Evolutionary conservation across 2,888 invertebrate species (phyloP).

Genomic region (Aleiodes alternator): DNA sequence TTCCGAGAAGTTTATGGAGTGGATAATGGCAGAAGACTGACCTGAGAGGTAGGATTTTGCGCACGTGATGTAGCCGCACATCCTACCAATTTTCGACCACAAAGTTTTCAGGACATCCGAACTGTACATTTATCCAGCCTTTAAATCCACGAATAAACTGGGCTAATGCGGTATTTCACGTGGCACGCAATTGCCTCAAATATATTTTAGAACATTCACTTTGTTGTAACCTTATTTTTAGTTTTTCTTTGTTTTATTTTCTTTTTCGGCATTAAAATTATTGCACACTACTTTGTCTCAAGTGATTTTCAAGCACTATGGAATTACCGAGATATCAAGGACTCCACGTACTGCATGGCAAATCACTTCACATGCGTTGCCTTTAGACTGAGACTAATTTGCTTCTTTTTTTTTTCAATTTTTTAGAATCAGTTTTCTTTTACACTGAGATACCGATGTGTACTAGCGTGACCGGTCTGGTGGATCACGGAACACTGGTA

Average conservation of each 20-base stretch:
- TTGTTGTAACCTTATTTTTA: background rate
- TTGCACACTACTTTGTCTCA: background rate
- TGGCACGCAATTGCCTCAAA: slow-evolving; percentile 4
- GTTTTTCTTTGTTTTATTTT: background rate
- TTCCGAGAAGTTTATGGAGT: background rate
- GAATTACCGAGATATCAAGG: background rate
- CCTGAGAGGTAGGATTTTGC: slow-evolving; percentile 71
- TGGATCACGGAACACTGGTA: slow-evolving; percentile 36
- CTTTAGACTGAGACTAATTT: no score
- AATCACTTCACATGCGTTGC: background rate
- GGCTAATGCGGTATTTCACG: background rate
- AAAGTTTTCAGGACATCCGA: slow-evolving; percentile 68
- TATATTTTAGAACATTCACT: slow-evolving; percentile 4
- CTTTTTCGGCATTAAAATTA: background rate
- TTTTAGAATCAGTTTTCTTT: background rate
- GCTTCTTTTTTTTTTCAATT: no score
- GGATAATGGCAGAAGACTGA: slow-evolving; percentile 55
- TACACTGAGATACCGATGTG: background rate
- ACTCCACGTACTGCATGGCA: background rate
- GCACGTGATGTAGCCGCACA: slow-evolving; percentile 71
- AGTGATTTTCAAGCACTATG: background rate
- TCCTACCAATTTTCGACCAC: slow-evolving; percentile 70
- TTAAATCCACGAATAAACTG: slow-evolving; percentile 11
- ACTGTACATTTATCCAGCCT: slow-evolving; percentile 63
- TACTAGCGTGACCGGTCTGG: slow-evolving; percentile 19